Percentiles rank a stretch among this genome's conserved stretches.
These are phyloP conservation scores for Drosophila kurseongensis DNA, from an alignment of 1,140 invertebrate genomes.

Conservation along the genomic window DNA sequence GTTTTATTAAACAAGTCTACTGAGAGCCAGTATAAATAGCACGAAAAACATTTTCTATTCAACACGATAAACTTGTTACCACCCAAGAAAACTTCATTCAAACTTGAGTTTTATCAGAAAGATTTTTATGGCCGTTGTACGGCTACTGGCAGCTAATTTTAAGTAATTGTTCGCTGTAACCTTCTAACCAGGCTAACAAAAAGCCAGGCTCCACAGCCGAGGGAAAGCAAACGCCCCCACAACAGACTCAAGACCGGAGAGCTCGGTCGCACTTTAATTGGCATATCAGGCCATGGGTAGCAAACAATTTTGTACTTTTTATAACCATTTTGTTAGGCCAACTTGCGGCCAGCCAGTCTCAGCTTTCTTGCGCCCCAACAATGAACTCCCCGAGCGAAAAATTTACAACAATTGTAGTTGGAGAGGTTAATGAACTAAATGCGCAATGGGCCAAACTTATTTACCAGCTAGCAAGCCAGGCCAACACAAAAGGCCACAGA, in stretches of 20 bases:
- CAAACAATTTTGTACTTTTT: slow-evolving; percentile 64
- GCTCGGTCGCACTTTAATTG: slow-evolving; percentile 76
- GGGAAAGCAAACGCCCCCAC: slow-evolving; percentile 64
- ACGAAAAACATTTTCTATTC: slow-evolving; percentile 32
- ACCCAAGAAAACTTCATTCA: slow-evolving; percentile 25
- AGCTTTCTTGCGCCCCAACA: slow-evolving; percentile 61
- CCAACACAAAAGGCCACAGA: slow-evolving; percentile 41
- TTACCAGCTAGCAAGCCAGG: slow-evolving; percentile 42
- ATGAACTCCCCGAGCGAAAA: slow-evolving; percentile 63
- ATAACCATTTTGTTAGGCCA: slow-evolving; percentile 74
- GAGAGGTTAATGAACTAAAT: slow-evolving; percentile 80
- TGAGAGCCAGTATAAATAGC: slow-evolving; percentile 12
- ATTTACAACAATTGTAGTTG: slow-evolving; percentile 77
- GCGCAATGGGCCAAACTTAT: slow-evolving; percentile 78
- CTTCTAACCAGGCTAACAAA: slow-evolving; percentile 53
- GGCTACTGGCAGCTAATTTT: slow-evolving; percentile 66
- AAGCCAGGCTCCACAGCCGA: slow-evolving; percentile 24
- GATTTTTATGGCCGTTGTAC: slow-evolving; percentile 38
- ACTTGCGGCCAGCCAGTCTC: slow-evolving; percentile 43
- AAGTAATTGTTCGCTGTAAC: slow-evolving; percentile 73
- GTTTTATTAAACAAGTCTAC: background rate
- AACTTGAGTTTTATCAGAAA: slow-evolving; percentile 43
- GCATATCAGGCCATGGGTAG: slow-evolving; percentile 74
- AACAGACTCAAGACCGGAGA: slow-evolving; percentile 24
- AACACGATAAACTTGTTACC: slow-evolving; percentile 43